Base-by-base conservation (phyloP, 2,113 vertebrate genomes). In the Ciconia stormi region DNA sequence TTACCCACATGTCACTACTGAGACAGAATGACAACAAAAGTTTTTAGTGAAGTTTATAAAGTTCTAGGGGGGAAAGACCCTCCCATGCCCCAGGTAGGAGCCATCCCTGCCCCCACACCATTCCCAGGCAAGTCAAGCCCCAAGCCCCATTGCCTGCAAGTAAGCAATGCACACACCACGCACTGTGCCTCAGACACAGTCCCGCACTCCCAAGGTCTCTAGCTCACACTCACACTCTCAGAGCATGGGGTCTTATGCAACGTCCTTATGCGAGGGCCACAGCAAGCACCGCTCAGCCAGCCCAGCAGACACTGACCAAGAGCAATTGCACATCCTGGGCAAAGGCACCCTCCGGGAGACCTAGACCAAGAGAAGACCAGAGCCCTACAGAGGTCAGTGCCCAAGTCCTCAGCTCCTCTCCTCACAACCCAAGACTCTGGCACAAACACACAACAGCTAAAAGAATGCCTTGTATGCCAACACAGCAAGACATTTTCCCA, bases 191-290 rank as follows among this genome's bases (percentile, higher is more conserved):
- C 36, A 17, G 17, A 9, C 16, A 29, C 32, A 25, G 52, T 10
- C 23, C 34, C 29, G 1, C 25, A 25, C 19, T 5, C 32, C 58
- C 52, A 16, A 10, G 65, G 65, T 10, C 72, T 55, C 56, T 7
- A 32, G 27, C 49, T 76, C 55, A 19, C 36, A 7, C 63, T 63
- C 53, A 2, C 52, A 11, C 47, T 27, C 44, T 11, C 32, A 9
- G 29, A n/a, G 56, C 18, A 9, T 1, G 6, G 26, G 29, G 10
- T 9, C 63, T 32, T 18, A 6, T 23, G 29, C 19, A 25, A 25
- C 2, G 0, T 17, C 19, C 16, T 13, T 11, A 22, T 4, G 29
- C 9, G 1, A 29, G 36, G 42, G 56, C 29, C 1, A 2, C 70
- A 63, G 26, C n/a, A 12, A 32, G 30, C 5, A 0, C 15, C 4